Percentiles rank a stretch among this genome's conserved stretches.
Evolutionary conservation across 2,113 vertebrate genomes (phyloP).

Genomic region (Ochotona curzoniae): DNA sequence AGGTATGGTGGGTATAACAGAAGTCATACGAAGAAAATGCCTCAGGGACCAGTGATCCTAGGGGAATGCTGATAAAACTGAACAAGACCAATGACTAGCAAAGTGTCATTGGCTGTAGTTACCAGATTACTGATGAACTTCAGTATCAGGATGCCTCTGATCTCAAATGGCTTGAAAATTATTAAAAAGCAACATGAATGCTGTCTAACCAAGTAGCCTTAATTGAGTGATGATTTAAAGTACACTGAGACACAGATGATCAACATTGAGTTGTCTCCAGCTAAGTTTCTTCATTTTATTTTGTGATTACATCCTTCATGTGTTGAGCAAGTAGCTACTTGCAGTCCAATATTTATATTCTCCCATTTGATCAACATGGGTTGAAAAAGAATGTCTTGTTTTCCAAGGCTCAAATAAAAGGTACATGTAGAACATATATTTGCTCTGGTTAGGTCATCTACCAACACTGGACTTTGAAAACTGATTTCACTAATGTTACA

Average conservation of each 20-base stretch:
- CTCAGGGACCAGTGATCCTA: background rate
- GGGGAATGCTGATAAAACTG: background rate
- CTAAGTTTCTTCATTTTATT: background rate
- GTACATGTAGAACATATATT: background rate
- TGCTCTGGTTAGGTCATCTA: background rate
- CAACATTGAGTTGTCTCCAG: background rate
- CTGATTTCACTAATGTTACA: background rate
- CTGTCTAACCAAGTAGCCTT: background rate
- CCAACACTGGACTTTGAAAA: background rate
- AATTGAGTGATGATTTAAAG: background rate
- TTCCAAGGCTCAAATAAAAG: background rate
- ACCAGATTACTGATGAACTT: background rate
- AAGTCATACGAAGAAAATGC: background rate
- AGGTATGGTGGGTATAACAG: fast-evolving
- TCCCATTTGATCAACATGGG: background rate
- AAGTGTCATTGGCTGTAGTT: background rate
- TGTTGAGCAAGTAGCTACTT: background rate
- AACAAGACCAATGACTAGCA: background rate
- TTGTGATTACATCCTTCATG: background rate
- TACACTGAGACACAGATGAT: background rate
- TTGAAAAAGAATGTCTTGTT: background rate
- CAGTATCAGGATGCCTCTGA: background rate
- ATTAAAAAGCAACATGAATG: background rate
- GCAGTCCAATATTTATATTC: background rate
- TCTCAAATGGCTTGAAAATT: background rate